These are phyloP conservation scores for Sebastes aleutianus DNA, from an alignment of 2,797 vertebrate genomes.

Conservation along the genomic window DNA sequence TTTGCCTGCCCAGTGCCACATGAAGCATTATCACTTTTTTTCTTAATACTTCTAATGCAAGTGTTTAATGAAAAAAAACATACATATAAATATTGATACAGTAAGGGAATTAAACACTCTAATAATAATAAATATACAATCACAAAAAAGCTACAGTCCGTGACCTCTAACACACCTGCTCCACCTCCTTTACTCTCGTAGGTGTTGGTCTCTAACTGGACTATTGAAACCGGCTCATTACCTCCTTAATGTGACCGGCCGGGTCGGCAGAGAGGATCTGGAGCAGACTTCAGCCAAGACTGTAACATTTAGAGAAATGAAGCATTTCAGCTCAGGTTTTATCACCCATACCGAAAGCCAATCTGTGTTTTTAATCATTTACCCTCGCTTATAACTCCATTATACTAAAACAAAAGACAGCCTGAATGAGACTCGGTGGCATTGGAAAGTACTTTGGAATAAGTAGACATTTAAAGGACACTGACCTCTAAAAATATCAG, in stretches of 20 bases:
- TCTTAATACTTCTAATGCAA: not conserved
- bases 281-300: not conserved
- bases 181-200: not conserved
- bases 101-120: not conserved
- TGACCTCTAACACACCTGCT: not conserved
- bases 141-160: not conserved
- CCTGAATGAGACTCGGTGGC: not conserved
- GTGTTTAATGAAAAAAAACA: not conserved
- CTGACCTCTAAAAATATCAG: slow-evolving; percentile 4
- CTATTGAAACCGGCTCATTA: not conserved
- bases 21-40: not conserved
- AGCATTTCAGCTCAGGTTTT: slow-evolving; percentile 24
- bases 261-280: not conserved
- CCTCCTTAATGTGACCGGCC: not conserved
- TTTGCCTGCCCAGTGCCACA: not conserved
- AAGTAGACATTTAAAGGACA: not conserved
- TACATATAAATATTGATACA: not conserved
- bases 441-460: not conserved
- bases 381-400: slow-evolving; percentile 30
- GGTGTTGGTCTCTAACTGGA: not conserved
- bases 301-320: not conserved
- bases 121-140: not conserved
- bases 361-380: slow-evolving; percentile 42
- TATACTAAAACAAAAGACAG: not conserved
- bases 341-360: slow-evolving; percentile 21